Percentiles rank a stretch among this genome's conserved stretches.
These are phyloP conservation scores for Drosophila tristis DNA, from an alignment of 1,140 invertebrate species.

Conservation along the genomic window DNA sequence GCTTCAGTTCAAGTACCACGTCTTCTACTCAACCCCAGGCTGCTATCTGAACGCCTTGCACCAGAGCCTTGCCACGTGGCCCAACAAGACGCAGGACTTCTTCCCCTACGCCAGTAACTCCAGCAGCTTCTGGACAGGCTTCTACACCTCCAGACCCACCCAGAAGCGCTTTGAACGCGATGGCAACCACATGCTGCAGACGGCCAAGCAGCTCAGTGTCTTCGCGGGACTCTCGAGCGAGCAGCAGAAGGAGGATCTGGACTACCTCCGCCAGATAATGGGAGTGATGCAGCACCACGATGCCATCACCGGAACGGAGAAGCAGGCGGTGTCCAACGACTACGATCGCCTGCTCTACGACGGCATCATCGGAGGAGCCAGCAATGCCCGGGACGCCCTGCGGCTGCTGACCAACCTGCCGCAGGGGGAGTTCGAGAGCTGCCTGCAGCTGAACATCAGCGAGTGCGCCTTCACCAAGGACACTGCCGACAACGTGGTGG, in stretches of 20 bases:
- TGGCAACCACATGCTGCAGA: slow-evolving; percentile 92
- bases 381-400: slow-evolving; percentile 66
- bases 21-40: slow-evolving; percentile 89
- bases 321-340: slow-evolving; percentile 94
- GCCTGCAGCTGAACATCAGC: slow-evolving; percentile 88
- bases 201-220: slow-evolving; percentile 86
- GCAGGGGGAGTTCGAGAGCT: slow-evolving; percentile 85
- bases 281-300: slow-evolving; percentile 97
- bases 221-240: slow-evolving; percentile 61
- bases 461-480: slow-evolving; percentile 84
- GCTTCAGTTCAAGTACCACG: too few species aligned
- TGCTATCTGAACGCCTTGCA: slow-evolving; percentile 96
- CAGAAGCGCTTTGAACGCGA: slow-evolving; percentile 92
- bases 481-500: slow-evolving; percentile 87
- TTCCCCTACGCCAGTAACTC: slow-evolving; percentile 95
- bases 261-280: slow-evolving; percentile 85
- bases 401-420: slow-evolving; percentile 85
- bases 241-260: slow-evolving; percentile 68
- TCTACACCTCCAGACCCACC: slow-evolving; percentile 95
- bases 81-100: slow-evolving; percentile 93
- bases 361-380: slow-evolving; percentile 51
- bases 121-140: slow-evolving; percentile 97
- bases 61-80: slow-evolving; percentile 85
- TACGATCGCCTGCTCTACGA: slow-evolving; percentile 87
- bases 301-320: slow-evolving; percentile 94